Base-by-base conservation (phyloP, 2,113 vertebrate genomes). In the Corythornis vintsioides region DNA sequence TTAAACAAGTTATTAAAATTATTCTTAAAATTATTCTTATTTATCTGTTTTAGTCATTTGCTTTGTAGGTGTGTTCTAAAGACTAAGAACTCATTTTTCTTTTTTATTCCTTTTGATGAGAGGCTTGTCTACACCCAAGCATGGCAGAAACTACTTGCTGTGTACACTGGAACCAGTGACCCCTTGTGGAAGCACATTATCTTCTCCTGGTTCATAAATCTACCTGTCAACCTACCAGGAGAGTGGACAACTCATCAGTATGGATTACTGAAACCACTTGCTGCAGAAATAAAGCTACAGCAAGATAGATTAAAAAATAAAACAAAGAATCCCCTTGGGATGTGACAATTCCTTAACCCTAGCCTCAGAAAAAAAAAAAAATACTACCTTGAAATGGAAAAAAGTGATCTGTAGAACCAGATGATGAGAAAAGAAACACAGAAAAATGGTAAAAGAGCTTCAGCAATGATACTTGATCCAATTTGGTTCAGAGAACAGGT, bases 171-270 rank as follows among this genome's bases (percentile, higher is more conserved):
- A 88, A 86, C 86, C 88, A 90, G 65, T 95, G 93, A 96, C 92
- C 93, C 77, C 90, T 92, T 93, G 86, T 92, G 90, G 82, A 89
- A 95, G 78, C 78, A 95, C 91, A 95, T 95, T 97, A 95, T 95
- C 92, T 94, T 84, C 72, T 92, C 53, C n/a, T 80, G 86, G 48
- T 92, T 91, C 93, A 91, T 95, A 96, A 95, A 94, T 95, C 95
- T 95, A 94, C 89, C 89, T 95, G 93, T 92, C 95, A 92, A 35
- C 87, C 59, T 67, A 96, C 72, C 83, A 90, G 55, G 88, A 86
- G 74, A 94, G 87, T 3, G 0, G 83, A 80, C 89, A 96, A 89
- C 92, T 93, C 93, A 93, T 94, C 92, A 83, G 88, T 94, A 93
- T 93, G 94, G 90, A 95, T 93, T 95, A 94, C 88, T 13, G 9